Evolutionary conservation across 2,888 invertebrate species (phyloP).

Genomic region (Unio pictorum): DNA sequence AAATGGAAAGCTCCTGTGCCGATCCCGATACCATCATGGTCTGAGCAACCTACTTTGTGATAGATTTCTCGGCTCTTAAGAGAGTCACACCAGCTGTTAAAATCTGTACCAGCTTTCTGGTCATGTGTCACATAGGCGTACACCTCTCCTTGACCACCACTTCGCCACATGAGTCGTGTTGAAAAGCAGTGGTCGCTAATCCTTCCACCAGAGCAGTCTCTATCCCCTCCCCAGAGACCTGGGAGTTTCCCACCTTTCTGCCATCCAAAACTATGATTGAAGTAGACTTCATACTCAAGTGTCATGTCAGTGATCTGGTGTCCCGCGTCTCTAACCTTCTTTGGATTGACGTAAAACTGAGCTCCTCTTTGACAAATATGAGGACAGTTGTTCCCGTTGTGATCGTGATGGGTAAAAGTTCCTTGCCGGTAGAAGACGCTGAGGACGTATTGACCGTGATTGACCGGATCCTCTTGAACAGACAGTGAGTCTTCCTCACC

Average conservation of each 20-base stretch:
- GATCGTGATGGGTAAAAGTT: no score
- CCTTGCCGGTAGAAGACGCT: conserved; percentile 20
- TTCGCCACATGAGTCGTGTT: conserved; percentile 56
- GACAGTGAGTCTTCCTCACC: conserved; percentile 10
- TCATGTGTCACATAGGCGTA: conserved; percentile 51
- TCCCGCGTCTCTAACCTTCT: conserved; percentile 8
- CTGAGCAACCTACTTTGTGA: conserved; percentile 7
- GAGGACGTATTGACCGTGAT: conserved; percentile 18
- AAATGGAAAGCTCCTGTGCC: conserved; percentile 29
- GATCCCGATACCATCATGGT: conserved; percentile 15
- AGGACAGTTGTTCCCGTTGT: background rate
- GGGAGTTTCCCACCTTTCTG: conserved; percentile 50
- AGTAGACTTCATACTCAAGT: conserved; percentile 37
- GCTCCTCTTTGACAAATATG: conserved; percentile 18
- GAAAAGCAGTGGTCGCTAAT: conserved; percentile 48
- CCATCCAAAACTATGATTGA: conserved; percentile 24
- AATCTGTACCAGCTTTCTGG: conserved; percentile 13
- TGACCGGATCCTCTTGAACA: conserved; percentile 25
- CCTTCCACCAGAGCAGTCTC: conserved; percentile 46
- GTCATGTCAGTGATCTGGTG: conserved; percentile 15
- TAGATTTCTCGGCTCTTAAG: conserved; percentile 1
- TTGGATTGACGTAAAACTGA: conserved; percentile 29
- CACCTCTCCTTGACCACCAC: conserved; percentile 50
- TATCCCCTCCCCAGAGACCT: conserved; percentile 43
- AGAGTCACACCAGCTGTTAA: conserved; percentile 9